phyloP scores from a whole-genome alignment of 2,113 vertebrate genomes.

The Brachirus orientalis region DNA sequence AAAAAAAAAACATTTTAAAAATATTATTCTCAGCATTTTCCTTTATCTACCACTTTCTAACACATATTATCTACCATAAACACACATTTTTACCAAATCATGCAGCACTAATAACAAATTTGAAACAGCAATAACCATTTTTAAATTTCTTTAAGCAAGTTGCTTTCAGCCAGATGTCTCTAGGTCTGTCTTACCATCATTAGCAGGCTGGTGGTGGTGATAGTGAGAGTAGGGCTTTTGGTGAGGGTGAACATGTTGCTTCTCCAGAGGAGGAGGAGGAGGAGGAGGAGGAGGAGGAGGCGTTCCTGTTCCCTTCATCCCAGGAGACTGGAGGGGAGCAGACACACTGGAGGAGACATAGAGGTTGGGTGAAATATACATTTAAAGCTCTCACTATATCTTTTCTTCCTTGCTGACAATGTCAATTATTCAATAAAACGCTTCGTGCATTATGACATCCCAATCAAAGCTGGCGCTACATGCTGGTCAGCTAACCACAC shows the following conservation, averaged over 20 bases:
- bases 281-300: slow-evolving; percentile 79
- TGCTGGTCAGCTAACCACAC: slow-evolving; percentile 21
- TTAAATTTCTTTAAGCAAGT: slow-evolving; percentile 3
- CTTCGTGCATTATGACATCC: slow-evolving; percentile 43
- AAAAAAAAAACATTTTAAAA: too few species aligned
- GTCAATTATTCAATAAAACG: slow-evolving; percentile 30
- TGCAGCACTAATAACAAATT: too few species aligned
- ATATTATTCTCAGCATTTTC: too few species aligned
- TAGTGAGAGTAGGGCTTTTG: slow-evolving; percentile 83
- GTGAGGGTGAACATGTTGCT: slow-evolving; percentile 84
- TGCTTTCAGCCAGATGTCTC: slow-evolving; percentile 9
- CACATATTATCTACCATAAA: too few species aligned
- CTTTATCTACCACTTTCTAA: too few species aligned
- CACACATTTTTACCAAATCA: too few species aligned
- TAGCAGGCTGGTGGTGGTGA: slow-evolving; percentile 83
- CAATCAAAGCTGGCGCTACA: slow-evolving; percentile 39
- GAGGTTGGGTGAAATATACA: slow-evolving; percentile 32
- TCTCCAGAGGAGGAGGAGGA: slow-evolving; percentile 87
- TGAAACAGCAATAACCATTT: slow-evolving; percentile 23
- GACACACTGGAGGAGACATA: slow-evolving; percentile 81
- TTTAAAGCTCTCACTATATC: background rate
- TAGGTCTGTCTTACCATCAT: slow-evolving; percentile 76
- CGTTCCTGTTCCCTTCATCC: slow-evolving; percentile 87
- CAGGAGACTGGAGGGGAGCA: slow-evolving; percentile 85
- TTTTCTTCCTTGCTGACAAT: slow-evolving; percentile 8